phyloP scores from a whole-genome alignment of 2,888 invertebrate genomes.

The Xestia rhomboidea region DNA sequence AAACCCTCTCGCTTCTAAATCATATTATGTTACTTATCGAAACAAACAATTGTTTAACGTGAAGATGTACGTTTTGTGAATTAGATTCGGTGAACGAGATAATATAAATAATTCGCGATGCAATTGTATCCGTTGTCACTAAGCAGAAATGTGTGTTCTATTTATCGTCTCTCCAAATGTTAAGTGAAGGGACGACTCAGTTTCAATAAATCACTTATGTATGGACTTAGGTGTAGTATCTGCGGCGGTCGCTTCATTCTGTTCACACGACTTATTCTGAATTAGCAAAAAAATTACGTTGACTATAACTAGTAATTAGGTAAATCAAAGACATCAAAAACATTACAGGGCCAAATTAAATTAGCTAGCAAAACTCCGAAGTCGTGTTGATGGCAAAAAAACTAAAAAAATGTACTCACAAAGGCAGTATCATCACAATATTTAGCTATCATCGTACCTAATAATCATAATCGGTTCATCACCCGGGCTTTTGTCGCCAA shows the following conservation, averaged over 20 bases:
- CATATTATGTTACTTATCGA: not conserved
- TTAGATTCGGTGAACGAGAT: not conserved
- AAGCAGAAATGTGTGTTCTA: slow-evolving; percentile 38
- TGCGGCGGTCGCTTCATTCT: not conserved
- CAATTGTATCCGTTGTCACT: slow-evolving; percentile 9
- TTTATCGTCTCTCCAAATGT: slow-evolving; percentile 64
- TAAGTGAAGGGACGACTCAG: slow-evolving; percentile 70
- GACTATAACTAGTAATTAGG: not conserved
- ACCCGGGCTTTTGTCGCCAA: too few species aligned
- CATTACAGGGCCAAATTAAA: not conserved
- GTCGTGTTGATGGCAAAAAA: too few species aligned
- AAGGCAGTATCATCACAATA: too few species aligned
- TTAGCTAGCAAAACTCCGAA: not conserved
- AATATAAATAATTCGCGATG: not conserved
- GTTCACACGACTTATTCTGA: slow-evolving; percentile 4
- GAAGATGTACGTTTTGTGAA: not conserved
- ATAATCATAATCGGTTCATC: too few species aligned
- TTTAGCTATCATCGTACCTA: too few species aligned
- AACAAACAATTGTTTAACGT: not conserved
- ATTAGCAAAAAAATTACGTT: slow-evolving; percentile 17
- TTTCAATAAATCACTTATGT: slow-evolving; percentile 56
- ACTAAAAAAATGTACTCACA: too few species aligned
- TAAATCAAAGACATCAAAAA: too few species aligned
- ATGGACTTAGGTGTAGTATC: slow-evolving; percentile 18
- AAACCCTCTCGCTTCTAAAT: not conserved